A percentile compares a stretch with the other conserved stretches of the same genome.
Evolutionary conservation across 2,888 invertebrate genomes (phyloP).

Genomic region (Catonia carolina): DNA sequence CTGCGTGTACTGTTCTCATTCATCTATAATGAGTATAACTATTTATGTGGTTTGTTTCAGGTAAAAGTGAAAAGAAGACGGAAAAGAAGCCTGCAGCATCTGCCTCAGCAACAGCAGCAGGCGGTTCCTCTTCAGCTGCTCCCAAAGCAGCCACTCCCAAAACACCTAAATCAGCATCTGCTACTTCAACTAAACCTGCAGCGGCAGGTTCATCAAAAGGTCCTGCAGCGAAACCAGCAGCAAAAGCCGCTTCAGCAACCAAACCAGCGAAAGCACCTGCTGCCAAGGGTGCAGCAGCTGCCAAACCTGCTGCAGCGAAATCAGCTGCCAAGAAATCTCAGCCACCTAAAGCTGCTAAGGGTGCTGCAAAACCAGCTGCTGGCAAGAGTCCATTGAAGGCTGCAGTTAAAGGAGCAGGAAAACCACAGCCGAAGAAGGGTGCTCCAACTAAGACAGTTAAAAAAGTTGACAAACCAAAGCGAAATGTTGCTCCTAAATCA

Average conservation of each 20-base stretch:
- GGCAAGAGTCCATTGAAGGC: conserved; percentile 43
- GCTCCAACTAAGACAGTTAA: conserved; percentile 40
- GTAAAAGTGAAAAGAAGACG: conserved; percentile 53
- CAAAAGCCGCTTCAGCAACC: conserved; percentile 30
- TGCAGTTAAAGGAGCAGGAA: conserved; percentile 39
- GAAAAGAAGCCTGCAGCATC: conserved; percentile 50
- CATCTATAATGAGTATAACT: neutral
- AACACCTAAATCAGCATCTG: conserved; percentile 22
- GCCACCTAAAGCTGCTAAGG: conserved; percentile 24
- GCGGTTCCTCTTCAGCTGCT: conserved; percentile 22
- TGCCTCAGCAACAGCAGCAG: conserved; percentile 41
- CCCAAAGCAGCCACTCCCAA: conserved; percentile 40
- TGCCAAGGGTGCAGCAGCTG: conserved; percentile 27
- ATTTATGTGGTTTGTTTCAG: neutral
- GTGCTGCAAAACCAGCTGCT: conserved; percentile 33
- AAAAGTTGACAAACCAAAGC: conserved; percentile 50
- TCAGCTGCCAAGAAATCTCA: neutral
- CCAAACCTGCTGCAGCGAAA: conserved; percentile 39
- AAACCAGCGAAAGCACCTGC: conserved; percentile 37
- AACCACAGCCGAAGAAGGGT: conserved; percentile 41
- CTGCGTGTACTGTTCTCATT: neutral
- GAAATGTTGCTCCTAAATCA: conserved; percentile 48
- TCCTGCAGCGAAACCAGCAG: conserved; percentile 36
- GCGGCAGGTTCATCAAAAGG: conserved; percentile 36
- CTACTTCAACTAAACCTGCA: conserved; percentile 41